Conservation (phyloP, 2,888 invertebrate genomes). For the Ferdinandea cuprea region DNA sequence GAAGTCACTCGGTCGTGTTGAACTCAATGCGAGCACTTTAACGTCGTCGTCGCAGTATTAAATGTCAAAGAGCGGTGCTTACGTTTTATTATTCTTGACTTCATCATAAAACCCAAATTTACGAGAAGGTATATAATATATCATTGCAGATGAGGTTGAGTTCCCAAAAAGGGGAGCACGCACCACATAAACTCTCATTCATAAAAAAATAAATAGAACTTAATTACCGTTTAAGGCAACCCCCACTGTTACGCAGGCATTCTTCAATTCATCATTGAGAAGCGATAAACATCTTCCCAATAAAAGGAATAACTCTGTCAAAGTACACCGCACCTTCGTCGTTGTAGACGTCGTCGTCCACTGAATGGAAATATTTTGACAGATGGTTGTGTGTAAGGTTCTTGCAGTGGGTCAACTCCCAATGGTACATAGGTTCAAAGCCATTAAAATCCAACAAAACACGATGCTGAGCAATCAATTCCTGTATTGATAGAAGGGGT, state of each 20-base stretch:
- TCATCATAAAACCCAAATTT: not conserved
- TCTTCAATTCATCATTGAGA: constrained; percentile 7
- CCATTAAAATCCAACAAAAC: not conserved
- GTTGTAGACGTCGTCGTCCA: too few relatives aligned
- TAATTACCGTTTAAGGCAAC: constrained; percentile 5
- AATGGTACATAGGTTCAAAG: not conserved
- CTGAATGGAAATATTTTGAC: constrained; percentile 54
- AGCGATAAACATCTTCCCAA: not conserved
- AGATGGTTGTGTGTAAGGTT: constrained; percentile 14
- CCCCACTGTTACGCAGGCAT: constrained; percentile 20
- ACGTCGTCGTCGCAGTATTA: constrained; percentile 37
- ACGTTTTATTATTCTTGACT: constrained; percentile 38
- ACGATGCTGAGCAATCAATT: not conserved
- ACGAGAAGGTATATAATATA: not conserved
- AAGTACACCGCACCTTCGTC: too few relatives aligned
- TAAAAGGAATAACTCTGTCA: constrained; percentile 11
- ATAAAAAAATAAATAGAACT: constrained; percentile 2
- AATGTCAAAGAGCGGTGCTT: constrained; percentile 50
- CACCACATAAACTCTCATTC: not conserved
- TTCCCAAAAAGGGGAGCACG: constrained; percentile 11
- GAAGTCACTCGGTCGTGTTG: constrained; percentile 55
- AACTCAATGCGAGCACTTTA: constrained; percentile 35
- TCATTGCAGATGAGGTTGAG: constrained; percentile 5
- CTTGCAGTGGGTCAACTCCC: not conserved
- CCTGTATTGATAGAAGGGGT: constrained; percentile 1